Percentiles rank a stretch among this genome's conserved stretches.
phyloP scores from a whole-genome alignment of 2,888 invertebrate species.

The Diaprepes abbreviatus region DNA sequence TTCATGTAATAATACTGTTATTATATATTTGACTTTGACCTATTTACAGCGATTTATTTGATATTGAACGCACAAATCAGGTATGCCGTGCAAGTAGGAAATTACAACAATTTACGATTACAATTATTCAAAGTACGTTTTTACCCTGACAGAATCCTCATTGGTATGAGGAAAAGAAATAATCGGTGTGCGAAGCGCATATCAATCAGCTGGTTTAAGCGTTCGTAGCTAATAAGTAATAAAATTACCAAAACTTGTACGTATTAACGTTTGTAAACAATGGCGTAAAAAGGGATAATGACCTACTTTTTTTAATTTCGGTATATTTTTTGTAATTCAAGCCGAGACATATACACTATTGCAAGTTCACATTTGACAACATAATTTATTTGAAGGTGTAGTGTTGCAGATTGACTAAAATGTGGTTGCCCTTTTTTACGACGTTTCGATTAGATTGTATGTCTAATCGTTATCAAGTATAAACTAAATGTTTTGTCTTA shows the following conservation, averaged over 20 bases:
- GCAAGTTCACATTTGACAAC: no score
- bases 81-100: slow-evolving; percentile 3
- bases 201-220: not conserved
- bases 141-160: slow-evolving; percentile 6
- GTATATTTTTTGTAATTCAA: no score
- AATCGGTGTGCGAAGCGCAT: not conserved
- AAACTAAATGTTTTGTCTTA: no score
- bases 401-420: no score
- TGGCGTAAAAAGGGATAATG: no score
- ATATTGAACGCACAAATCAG: not conserved
- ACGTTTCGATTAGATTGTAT: no score
- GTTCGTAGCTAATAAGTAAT: not conserved
- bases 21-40: slow-evolving; percentile 6
- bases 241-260: not conserved
- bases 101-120: slow-evolving; percentile 3
- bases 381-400: no score
- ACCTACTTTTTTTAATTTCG: no score
- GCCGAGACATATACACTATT: no score
- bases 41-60: not conserved
- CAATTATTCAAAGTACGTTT: slow-evolving; percentile 2
- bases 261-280: not conserved
- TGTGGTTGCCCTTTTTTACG: no score
- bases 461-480: no score
- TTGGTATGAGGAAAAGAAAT: slow-evolving; percentile 6
- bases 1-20: not conserved